Evolutionary conservation across 2,888 invertebrate species (phyloP).

Genomic region (Adelognathus sp.): DNA sequence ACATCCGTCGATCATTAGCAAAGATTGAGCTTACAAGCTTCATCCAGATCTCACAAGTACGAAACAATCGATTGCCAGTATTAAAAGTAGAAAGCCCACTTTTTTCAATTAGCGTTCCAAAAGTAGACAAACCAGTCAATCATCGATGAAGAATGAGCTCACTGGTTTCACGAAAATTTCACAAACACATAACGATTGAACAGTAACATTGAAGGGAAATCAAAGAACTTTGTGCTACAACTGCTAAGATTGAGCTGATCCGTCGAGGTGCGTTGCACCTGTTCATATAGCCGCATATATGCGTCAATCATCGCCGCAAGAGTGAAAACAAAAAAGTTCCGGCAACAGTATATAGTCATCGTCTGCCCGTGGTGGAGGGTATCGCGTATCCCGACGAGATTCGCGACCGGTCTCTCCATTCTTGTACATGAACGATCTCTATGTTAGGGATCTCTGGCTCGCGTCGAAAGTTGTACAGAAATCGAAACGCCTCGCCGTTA

Average conservation of each 20-base stretch:
- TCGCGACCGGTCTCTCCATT: conserved; percentile 13
- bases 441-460: conserved; percentile 54
- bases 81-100: too few species aligned
- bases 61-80: too few species aligned
- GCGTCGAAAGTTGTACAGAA: conserved; percentile 63
- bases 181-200: background rate
- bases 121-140: too few species aligned
- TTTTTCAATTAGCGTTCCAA: too few species aligned
- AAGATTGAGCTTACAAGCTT: too few species aligned
- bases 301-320: conserved; percentile 29
- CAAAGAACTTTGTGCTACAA: conserved; percentile 11
- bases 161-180: background rate
- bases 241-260: conserved; percentile 21
- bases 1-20: too few species aligned
- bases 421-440: conserved; percentile 28
- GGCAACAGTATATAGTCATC: background rate
- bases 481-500: conserved; percentile 44
- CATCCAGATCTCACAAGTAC: too few species aligned
- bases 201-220: background rate
- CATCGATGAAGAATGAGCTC: too few species aligned
- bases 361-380: conserved; percentile 17
- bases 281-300: conserved; percentile 9
- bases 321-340: background rate
- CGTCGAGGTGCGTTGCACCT: conserved; percentile 45
- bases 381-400: conserved; percentile 14